phyloP scores from a whole-genome alignment of 2,888 invertebrate species.

The Halictus quadricinctus region DNA sequence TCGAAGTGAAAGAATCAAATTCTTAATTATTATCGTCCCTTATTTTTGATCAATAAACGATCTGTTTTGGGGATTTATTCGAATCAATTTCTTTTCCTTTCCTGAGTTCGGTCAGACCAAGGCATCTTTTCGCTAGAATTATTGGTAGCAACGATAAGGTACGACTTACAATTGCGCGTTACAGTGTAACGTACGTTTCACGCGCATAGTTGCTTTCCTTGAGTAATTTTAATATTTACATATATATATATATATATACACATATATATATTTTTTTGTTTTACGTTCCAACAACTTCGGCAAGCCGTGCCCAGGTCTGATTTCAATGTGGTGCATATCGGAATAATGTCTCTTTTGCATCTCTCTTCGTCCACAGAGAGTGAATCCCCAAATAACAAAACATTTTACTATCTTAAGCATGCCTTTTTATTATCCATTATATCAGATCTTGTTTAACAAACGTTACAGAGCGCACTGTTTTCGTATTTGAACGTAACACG shows the following conservation, averaged over 20 bases:
- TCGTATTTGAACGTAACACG: not conserved
- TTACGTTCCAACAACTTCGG: not conserved
- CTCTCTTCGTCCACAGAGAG: constrained; percentile 20
- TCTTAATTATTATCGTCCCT: constrained; percentile 79
- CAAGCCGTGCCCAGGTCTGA: not conserved
- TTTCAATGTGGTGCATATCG: not conserved
- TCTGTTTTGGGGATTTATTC: constrained; percentile 79
- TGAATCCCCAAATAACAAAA: constrained; percentile 60
- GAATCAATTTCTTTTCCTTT: constrained; percentile 64
- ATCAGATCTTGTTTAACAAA: constrained; percentile 10
- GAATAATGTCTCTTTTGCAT: not conserved
- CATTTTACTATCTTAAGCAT: constrained; percentile 14
- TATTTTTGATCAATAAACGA: constrained; percentile 80
- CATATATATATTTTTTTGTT: not conserved
- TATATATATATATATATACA: not conserved
- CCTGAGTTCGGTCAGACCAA: constrained; percentile 36
- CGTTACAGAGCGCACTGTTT: not conserved
- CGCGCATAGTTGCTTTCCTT: not conserved
- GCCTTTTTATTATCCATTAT: not conserved
- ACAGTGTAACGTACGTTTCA: not conserved
- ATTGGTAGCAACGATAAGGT: not conserved
- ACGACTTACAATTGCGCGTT: not conserved
- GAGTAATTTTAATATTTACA: not conserved
- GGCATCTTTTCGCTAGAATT: not conserved
- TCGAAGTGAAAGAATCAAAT: constrained; percentile 78